These are phyloP conservation scores for Andrena bicolor DNA, from an alignment of 2,888 invertebrate genomes.

Conservation along the genomic window DNA sequence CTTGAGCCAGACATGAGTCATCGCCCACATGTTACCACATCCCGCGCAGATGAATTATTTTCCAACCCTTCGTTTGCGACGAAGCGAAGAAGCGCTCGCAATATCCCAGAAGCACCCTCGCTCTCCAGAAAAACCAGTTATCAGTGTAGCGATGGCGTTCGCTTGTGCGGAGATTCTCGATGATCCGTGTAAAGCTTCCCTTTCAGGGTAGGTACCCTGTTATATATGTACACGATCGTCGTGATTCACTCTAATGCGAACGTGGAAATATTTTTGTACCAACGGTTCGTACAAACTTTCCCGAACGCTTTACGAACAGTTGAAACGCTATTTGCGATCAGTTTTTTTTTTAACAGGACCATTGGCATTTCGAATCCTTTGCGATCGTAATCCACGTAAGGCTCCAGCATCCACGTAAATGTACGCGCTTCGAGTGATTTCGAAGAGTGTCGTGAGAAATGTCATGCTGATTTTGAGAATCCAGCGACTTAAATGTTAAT, in stretches of 20 bases:
- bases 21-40: not conserved
- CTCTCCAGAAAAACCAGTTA: slow-evolving; percentile 4
- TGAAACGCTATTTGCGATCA: no score
- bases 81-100: not conserved
- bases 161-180: slow-evolving; percentile 13
- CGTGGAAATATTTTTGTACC: slow-evolving; percentile 29
- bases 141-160: slow-evolving; percentile 7
- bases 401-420: not conserved
- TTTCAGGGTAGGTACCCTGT: slow-evolving; percentile 4
- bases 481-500: no score
- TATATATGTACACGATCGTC: not conserved
- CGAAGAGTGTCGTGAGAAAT: not conserved
- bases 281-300: not conserved
- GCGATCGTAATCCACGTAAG: no score
- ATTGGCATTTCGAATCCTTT: no score
- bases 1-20: not conserved
- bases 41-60: not conserved
- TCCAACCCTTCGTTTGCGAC: not conserved
- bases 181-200: slow-evolving; percentile 38
- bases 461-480: no score
- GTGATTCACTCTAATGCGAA: slow-evolving; percentile 21
- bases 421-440: not conserved
- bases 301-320: not conserved
- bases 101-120: slow-evolving; percentile 10
- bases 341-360: not conserved